Evolutionary conservation across 2,797 vertebrate species (phyloP), one percentile per base, ranked within the genome.

Genomic region (Aratinga solstitialis): DNA sequence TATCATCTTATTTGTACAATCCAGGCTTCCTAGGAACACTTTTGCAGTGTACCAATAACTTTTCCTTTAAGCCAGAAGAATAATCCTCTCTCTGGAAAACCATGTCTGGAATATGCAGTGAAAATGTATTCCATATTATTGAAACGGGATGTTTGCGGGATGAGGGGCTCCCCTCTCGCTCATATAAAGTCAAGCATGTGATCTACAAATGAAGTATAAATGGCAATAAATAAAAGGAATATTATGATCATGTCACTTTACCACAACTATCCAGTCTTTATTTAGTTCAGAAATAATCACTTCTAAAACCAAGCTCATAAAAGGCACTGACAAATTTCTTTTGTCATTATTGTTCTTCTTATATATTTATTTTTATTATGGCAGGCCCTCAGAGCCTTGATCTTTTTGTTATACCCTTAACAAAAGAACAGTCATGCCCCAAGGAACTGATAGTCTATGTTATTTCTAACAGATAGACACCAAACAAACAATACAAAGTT

Each of bases 401-500:
- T 96, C 90, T 93, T 95, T 95, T 90, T 93, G 90, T 92, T 73
- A 42, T 4, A 36, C 0, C n/a, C 68, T 75, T 42, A 66, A 95
- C 93, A 95, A 96, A 96, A 78, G 91, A 90, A 22, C 76, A 89
- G 93, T 18, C 78, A 10, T 80, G 91, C 92, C 86, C 93, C 88
- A 90, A 95, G 90, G 94, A 97, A 42, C 84, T 73, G 95, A 95
- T 89, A 96, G 92, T 16, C 92, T 67, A 13, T 81, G 89, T 89
- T 95, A 91, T 80, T 95, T 87, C 93, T 89, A 97, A 94, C 92
- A 97, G 93, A 93, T 72, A 93, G 72, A 79, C 93, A 88, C 90
- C 94, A 93, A 95, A 92, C 93, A 96, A 96, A 95, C 91, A 94
- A 94, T 61, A 72, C 65, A 27, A 71, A 81, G 73, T 94, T 93